These are phyloP conservation scores for Nothocercus nigrocapillus DNA, from an alignment of 2,113 vertebrate species.

Conservation along the genomic window DNA sequence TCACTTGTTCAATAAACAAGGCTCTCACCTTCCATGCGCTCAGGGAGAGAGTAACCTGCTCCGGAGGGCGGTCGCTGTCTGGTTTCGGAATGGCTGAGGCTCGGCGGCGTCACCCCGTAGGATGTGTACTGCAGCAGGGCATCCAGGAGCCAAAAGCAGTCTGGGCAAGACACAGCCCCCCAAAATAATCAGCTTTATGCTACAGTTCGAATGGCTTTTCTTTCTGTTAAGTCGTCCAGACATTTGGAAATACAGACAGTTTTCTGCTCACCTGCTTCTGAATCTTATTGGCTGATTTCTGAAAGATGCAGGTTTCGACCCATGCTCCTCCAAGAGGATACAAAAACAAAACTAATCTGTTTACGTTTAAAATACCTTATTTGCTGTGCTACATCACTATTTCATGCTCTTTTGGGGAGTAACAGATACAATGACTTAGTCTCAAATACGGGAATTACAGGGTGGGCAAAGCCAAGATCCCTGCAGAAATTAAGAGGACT, in stretches of 20 bases:
- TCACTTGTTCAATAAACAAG: accelerated
- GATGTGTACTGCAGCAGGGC: constrained; percentile 95
- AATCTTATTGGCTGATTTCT: not conserved
- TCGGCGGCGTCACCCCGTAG: constrained; percentile 91
- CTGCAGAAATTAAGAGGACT: not conserved
- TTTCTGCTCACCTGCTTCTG: not conserved
- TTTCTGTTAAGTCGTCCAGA: not conserved
- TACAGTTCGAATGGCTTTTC: not conserved
- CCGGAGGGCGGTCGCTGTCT: constrained; percentile 85
- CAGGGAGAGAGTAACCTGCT: constrained; percentile 79
- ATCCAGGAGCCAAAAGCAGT: constrained; percentile 97
- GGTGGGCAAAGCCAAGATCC: not conserved
- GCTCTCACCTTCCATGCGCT: constrained; percentile 93
- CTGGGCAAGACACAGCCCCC: constrained; percentile 68
- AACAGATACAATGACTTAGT: not conserved
- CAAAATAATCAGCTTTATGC: not conserved
- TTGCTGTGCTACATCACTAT: not conserved
- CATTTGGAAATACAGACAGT: not conserved
- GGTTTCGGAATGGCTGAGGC: constrained; percentile 92
- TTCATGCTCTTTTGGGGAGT: not conserved
- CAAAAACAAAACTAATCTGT: not conserved
- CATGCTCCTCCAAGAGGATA: too few species aligned
- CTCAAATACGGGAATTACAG: not conserved
- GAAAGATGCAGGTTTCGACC: not conserved
- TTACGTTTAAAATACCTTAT: not conserved